phyloP scores from a whole-genome alignment of 2,888 invertebrate species.

The Dasypolia templi region DNA sequence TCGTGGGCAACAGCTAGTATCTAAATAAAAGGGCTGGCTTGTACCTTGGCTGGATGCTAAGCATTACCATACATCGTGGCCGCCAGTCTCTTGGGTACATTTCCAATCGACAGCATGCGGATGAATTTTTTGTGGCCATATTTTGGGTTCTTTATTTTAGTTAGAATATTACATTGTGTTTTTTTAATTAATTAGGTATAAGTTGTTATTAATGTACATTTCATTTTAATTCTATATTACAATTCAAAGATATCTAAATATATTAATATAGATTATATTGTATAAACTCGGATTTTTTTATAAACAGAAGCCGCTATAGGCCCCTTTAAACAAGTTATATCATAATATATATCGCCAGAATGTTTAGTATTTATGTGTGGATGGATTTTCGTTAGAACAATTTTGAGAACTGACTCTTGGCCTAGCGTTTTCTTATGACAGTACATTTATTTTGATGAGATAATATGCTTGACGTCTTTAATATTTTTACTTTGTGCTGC shows the following conservation, averaged over 20 bases:
- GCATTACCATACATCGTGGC: not conserved
- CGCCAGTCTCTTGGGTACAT: not conserved
- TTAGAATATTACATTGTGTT: not conserved
- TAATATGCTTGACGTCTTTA: not conserved
- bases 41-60: not conserved
- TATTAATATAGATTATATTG: not conserved
- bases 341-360: not conserved
- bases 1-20: too few species aligned
- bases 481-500: not conserved
- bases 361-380: not conserved
- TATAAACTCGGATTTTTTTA: not conserved
- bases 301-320: too few species aligned
- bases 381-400: not conserved
- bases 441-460: not conserved
- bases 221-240: not conserved
- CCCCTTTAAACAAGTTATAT: not conserved
- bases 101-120: not conserved
- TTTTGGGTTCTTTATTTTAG: not conserved
- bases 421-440: not conserved
- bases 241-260: not conserved
- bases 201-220: not conserved
- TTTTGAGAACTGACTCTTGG: not conserved
- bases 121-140: not conserved
- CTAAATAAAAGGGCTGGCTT: not conserved
- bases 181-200: not conserved